A percentile compares a stretch with the other conserved stretches of the same genome.
Evolutionary conservation across 2,113 vertebrate species (phyloP).

Genomic region (Corythoichthys haematopterus): DNA sequence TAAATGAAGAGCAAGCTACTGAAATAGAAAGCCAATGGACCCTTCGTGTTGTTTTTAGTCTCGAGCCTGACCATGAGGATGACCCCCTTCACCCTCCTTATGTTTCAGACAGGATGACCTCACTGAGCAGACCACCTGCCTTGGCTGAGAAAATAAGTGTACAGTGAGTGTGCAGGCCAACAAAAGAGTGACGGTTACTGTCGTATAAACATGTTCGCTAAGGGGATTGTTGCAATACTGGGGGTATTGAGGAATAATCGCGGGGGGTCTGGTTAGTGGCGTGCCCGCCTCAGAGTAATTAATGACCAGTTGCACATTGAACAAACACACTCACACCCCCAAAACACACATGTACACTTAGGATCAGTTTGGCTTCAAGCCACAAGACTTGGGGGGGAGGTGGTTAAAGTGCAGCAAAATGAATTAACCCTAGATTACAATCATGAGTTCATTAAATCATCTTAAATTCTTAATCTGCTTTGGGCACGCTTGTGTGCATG

Average conservation of each 20-base stretch:
- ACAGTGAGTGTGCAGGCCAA: conserved; percentile 51
- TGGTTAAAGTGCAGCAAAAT: conserved; percentile 47
- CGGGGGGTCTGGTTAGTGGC: conserved; percentile 55
- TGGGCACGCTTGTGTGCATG: conserved; percentile 51
- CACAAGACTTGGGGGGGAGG: conserved; percentile 11
- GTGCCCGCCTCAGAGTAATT: conserved; percentile 42
- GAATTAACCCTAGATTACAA: conserved; percentile 64
- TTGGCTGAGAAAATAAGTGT: conserved; percentile 36
- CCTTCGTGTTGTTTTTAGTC: conserved; percentile 24
- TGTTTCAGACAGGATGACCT: conserved; percentile 57
- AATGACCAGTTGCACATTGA: conserved; percentile 40
- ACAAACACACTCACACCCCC: conserved; percentile 16
- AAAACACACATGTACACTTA: conserved; percentile 25
- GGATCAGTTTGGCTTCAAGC: conserved; percentile 34
- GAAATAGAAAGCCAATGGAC: conserved; percentile 33
- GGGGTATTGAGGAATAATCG: conserved; percentile 32
- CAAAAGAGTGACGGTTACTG: conserved; percentile 58
- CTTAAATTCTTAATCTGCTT: conserved; percentile 56
- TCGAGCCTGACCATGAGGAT: conserved; percentile 20
- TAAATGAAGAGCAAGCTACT: conserved; percentile 1
- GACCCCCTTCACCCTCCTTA: conserved; percentile 31
- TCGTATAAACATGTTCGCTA: conserved; percentile 35
- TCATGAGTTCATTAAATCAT: conserved; percentile 66
- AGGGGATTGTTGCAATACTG: conserved; percentile 21
- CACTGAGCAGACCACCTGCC: conserved; percentile 59